These are phyloP conservation scores for Heliocidaris tuberculata DNA, from an alignment of 35 echinoderm and acorn worm species.

Conservation along the genomic window DNA sequence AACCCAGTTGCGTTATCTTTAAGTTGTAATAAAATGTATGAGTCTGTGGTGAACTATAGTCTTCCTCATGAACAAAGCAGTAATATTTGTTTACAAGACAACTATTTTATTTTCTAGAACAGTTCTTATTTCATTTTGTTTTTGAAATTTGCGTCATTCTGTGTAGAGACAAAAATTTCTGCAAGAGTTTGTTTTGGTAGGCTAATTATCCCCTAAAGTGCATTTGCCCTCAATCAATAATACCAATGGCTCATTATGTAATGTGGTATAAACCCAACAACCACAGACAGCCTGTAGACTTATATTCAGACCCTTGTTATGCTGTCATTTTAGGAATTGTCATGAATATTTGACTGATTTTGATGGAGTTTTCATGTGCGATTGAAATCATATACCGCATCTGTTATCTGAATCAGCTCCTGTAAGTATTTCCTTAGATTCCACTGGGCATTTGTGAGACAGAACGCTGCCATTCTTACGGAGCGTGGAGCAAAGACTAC, in stretches of 20 bases:
- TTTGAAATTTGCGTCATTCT: too few relatives aligned
- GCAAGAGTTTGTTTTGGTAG: background rate
- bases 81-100: too few relatives aligned
- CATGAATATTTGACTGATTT: background rate
- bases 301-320: background rate
- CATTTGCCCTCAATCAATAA: conserved; percentile 42
- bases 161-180: background rate
- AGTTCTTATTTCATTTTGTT: too few relatives aligned
- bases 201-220: background rate
- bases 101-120: too few relatives aligned
- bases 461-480: background rate
- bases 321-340: background rate
- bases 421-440: background rate
- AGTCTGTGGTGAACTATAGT: background rate
- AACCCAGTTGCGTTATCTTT: background rate
- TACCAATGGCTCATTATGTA: conserved; percentile 44
- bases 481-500: background rate
- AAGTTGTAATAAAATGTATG: background rate
- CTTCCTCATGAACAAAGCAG: background rate
- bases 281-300: conserved; percentile 10
- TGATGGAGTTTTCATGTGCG: background rate
- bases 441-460: background rate
- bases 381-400: background rate
- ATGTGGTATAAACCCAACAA: conserved; percentile 1
- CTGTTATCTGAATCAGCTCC: background rate